A percentile compares a stretch with the other conserved stretches of the same genome.
phyloP scores from a whole-genome alignment of 2,888 invertebrate species.

The Conus canariensis region DNA sequence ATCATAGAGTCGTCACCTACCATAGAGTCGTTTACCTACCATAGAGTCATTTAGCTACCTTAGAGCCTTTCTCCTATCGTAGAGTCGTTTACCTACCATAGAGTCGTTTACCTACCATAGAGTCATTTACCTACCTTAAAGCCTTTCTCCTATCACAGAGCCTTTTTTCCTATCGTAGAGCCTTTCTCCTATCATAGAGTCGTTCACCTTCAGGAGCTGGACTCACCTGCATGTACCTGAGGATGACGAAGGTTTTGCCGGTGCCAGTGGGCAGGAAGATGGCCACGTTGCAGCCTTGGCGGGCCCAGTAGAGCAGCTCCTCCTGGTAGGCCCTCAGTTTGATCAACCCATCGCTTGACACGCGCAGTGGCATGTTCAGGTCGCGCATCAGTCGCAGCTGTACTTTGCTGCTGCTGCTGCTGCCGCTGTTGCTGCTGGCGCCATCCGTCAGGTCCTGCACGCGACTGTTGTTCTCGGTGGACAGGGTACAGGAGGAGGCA shows the following conservation, averaged over 20 bases:
- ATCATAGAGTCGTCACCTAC: too few species aligned
- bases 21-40: too few species aligned
- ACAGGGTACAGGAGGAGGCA: not conserved
- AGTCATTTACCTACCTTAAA: too few species aligned
- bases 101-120: too few species aligned
- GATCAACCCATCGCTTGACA: not conserved
- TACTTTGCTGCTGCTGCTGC: not conserved
- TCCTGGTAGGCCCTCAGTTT: slow-evolving; percentile 36
- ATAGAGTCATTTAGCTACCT: too few species aligned
- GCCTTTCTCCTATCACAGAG: too few species aligned
- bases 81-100: too few species aligned
- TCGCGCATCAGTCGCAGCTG: not conserved
- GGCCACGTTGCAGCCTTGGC: slow-evolving; percentile 29
- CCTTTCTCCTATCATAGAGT: too few species aligned
- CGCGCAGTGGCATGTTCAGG: not conserved
- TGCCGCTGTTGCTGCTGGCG: not conserved
- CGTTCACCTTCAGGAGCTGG: too few species aligned
- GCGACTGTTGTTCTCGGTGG: slow-evolving; percentile 25
- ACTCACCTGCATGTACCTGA: slow-evolving; percentile 34
- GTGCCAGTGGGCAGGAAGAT: slow-evolving; percentile 39
- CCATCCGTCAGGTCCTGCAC: not conserved
- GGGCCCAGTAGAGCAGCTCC: slow-evolving; percentile 27
- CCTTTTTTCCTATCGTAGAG: too few species aligned
- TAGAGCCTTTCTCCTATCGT: too few species aligned
- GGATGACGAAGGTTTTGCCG: slow-evolving; percentile 32